These are phyloP conservation scores for Cyaniris semiargus DNA, from an alignment of 2,888 invertebrate genomes.

Conservation along the genomic window DNA sequence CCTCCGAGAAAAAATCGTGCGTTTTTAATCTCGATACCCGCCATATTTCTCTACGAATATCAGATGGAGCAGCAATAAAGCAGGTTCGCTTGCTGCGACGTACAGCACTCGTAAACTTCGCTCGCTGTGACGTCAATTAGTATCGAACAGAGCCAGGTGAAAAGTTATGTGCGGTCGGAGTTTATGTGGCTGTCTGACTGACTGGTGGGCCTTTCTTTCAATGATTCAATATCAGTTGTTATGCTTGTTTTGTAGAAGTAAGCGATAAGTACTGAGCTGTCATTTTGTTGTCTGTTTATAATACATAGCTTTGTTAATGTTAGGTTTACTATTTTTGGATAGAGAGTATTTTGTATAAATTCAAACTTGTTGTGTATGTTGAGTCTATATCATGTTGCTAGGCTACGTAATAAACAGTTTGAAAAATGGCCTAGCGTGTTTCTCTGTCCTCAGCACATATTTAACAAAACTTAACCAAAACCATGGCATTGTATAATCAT, in stretches of 20 bases:
- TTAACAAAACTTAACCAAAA: background rate
- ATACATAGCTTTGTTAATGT: too few species aligned
- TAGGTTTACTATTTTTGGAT: too few species aligned
- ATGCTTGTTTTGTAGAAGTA: background rate
- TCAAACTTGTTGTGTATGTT: too few species aligned
- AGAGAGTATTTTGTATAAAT: too few species aligned
- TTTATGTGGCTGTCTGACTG: conserved; percentile 37
- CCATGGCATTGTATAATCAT: too few species aligned
- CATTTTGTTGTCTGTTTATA: background rate
- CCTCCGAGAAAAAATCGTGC: conserved; percentile 13
- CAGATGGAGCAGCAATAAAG: conserved; percentile 61
- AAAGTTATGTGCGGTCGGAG: conserved; percentile 40
- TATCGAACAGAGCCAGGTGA: conserved; percentile 47
- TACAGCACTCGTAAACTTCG: conserved; percentile 50
- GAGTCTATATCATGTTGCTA: too few species aligned
- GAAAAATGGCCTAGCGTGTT: too few species aligned
- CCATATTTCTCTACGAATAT: conserved; percentile 70
- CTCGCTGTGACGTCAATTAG: conserved; percentile 61
- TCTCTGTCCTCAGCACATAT: too few species aligned
- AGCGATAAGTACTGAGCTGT: background rate
- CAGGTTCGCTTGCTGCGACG: conserved; percentile 47
- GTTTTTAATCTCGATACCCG: conserved; percentile 44
- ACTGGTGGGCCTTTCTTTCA: conserved; percentile 37
- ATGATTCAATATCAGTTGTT: conserved; percentile 38
- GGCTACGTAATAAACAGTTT: too few species aligned